Evolutionary conservation across 2,888 invertebrate genomes (phyloP).

Genomic region (Phlogophora meticulosa): DNA sequence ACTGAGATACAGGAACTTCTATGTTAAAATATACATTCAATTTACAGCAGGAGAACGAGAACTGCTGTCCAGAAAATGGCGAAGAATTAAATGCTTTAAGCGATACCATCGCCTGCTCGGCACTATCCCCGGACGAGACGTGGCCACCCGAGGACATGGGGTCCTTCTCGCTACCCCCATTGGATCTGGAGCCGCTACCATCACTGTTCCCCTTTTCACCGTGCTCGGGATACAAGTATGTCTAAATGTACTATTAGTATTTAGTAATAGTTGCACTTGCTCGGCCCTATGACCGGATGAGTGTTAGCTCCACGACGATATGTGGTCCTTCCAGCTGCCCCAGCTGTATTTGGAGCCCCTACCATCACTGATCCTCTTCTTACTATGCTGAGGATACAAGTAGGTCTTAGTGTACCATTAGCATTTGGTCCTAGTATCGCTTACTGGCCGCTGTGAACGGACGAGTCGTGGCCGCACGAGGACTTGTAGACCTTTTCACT

Average conservation of each 20-base stretch:
- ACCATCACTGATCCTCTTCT: too few species aligned
- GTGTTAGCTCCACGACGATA: too few species aligned
- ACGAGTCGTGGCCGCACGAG: too few species aligned
- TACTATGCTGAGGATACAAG: background rate
- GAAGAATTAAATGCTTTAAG: slow-evolving; percentile 82
- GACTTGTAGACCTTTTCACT: too few species aligned
- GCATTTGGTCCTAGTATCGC: too few species aligned
- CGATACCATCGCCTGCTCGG: slow-evolving; percentile 84
- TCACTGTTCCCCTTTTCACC: slow-evolving; percentile 97
- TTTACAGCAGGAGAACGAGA: slow-evolving; percentile 84
- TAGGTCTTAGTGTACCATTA: background rate
- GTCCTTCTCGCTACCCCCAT: slow-evolving; percentile 95
- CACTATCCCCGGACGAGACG: slow-evolving; percentile 77
- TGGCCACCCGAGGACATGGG: slow-evolving; percentile 96
- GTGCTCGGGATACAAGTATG: slow-evolving; percentile 95
- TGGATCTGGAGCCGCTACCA: slow-evolving; percentile 97
- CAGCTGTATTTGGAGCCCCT: too few species aligned
- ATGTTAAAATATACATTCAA: background rate
- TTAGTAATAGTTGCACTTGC: too few species aligned
- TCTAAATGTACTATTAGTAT: slow-evolving; percentile 56
- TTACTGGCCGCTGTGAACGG: too few species aligned
- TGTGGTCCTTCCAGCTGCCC: too few species aligned
- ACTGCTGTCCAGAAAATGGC: slow-evolving; percentile 87
- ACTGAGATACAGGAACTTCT: background rate
- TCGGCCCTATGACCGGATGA: too few species aligned